Base-by-base conservation (phyloP, 2,113 vertebrate genomes). In the Mungos mungo region DNA sequence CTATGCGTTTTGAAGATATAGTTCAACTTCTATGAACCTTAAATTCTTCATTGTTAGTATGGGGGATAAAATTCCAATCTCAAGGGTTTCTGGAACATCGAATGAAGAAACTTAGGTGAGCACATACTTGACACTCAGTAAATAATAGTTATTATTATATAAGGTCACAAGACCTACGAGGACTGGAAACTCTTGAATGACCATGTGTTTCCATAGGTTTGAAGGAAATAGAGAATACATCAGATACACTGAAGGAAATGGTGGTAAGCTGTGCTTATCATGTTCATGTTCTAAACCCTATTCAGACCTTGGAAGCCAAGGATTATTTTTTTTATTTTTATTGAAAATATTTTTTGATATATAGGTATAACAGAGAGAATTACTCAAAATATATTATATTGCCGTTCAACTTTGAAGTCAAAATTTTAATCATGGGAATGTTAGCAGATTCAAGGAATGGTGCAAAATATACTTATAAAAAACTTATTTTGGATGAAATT, bases 371-470 rank as follows among this genome's bases (percentile, higher is more conserved):
- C 21, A 60, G 83, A 69, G 50, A 80, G 65, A 15, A 79, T 95
- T 84, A 60, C 65, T 86, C 41, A 52, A 45, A 57, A 72, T 45
- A 52, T 11, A 47, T 18, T 85, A 21, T 16, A 74, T 19, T 74
- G 11, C 52, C 79, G 0, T 88, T 98, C 85, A 96, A 52, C 47
- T 68, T 72, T 52, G 27, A 65, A 95, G 74, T 13, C 13, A 41
- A 95, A 80, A 54, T 92, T 96, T 96, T 54, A 60, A 57, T 81
- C 60, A 31, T 74, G 35, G 29, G 96, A 90, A 95, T 97, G 82
- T 15, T 77, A 66, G n/a, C 74, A 94, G 87, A 79, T 35, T 85
- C 41, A 87, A 93, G 12, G 11, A 94, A 27, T 2, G 0, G 3
- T 84, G 45, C 7, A 95, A 97, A 96, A 52, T 92, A n/a, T 81